Conservation (phyloP, 1,140 invertebrate species). For the Drosophila saltans region DNA sequence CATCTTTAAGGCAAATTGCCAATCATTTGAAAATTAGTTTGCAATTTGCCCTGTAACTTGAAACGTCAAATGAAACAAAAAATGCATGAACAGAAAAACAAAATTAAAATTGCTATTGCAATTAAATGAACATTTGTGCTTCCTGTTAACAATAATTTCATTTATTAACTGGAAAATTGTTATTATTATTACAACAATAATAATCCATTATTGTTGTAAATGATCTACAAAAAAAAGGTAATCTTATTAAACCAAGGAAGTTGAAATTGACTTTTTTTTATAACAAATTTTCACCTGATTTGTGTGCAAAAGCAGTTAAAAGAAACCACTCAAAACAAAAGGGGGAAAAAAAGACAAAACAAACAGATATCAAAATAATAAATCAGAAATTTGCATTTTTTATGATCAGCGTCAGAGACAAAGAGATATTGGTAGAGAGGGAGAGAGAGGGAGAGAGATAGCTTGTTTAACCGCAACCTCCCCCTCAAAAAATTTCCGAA, state of each 20-base stretch:
- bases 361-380: background rate
- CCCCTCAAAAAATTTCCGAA: constrained; percentile 3
- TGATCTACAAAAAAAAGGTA: background rate
- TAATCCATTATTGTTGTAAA: constrained; percentile 6
- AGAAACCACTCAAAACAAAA: background rate
- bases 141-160: constrained; percentile 30
- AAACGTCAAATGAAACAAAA: constrained; percentile 31
- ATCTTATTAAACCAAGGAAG: constrained; percentile 2
- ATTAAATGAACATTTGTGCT: constrained; percentile 51
- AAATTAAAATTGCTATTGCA: constrained; percentile 26
- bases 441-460: background rate
- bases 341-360: background rate
- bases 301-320: background rate
- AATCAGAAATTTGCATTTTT: constrained; percentile 5
- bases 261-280: background rate
- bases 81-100: constrained; percentile 29
- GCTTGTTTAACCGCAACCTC: constrained; percentile 7
- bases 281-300: background rate
- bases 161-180: constrained; percentile 24
- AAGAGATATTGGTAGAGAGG: background rate
- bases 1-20: constrained; percentile 30
- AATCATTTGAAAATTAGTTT: constrained; percentile 51
- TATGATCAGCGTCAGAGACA: background rate
- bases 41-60: constrained; percentile 53
- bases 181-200: constrained; percentile 10